Conservation (phyloP, 2,797 vertebrate species). For the Chelonia mydas region DNA sequence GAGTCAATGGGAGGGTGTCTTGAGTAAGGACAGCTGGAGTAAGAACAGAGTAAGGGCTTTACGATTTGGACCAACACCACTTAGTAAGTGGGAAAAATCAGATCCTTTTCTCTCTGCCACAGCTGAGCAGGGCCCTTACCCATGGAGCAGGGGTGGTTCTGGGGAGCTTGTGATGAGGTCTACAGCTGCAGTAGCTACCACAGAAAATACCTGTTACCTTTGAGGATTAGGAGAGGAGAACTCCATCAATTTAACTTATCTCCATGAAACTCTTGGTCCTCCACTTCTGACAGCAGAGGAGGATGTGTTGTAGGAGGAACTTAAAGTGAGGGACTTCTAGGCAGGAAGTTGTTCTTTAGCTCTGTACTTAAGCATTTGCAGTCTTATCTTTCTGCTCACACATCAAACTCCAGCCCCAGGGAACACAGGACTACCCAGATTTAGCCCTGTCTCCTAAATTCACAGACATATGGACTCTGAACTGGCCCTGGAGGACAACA, state of each 20-base stretch:
- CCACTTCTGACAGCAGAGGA: not conserved
- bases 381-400: conserved; percentile 35
- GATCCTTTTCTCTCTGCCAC: not conserved
- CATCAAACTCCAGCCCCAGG: not conserved
- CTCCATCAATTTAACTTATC: not conserved
- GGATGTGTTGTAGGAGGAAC: conserved; percentile 22
- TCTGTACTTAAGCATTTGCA: not conserved
- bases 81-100: not conserved
- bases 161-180: not conserved
- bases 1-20: not conserved
- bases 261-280: conserved; percentile 9
- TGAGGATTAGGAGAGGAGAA: not conserved
- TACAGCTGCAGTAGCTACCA: not conserved
- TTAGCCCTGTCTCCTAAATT: not conserved
- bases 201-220: not conserved
- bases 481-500: not conserved
- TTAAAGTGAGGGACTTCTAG: not conserved
- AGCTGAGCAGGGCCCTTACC: not conserved
- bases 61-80: not conserved
- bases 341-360: conserved; percentile 49
- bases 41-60: not conserved
- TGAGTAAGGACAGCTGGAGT: fast-evolving
- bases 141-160: not conserved
- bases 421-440: not conserved
- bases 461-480: not conserved